Evolutionary conservation across 2,113 vertebrate genomes (phyloP), one percentile per base, ranked within the genome.

Genomic region (Camarhynchus parvulus): DNA sequence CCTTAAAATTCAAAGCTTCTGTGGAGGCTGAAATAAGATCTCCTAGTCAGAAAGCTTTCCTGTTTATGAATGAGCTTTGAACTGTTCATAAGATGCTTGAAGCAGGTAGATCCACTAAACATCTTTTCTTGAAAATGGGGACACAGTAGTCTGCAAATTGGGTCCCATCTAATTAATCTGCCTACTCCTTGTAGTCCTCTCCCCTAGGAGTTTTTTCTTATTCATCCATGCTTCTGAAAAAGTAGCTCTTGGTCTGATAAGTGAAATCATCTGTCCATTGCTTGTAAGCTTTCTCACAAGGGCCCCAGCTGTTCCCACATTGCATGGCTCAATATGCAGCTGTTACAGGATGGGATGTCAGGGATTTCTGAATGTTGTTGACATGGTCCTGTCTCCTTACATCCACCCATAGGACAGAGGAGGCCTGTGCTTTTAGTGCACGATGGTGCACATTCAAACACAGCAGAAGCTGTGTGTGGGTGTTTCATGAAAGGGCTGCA

Each of bases 331-430:
- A 79, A 22, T 33, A 15, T 7, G 55, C 13, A 28, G 33, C 47
- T 28, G 3, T 68, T 50, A 5, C 0, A 41, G 1, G 0, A 13
- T n/a, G 20, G 14, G 47, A 10, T 62, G 18, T 78, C n/a, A 62
- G 37, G 67, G 61, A 13, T 33, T 28, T 63, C 22, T 50, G 58
- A 33, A 7, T 15, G 28, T 31, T 46, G 55, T 58, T 56, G 50
- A 4, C 0, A 2, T 35, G 41, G 62, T 67, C 42, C 23, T 61
- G 58, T n/a, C 33, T 59, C 44, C 52, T 63, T 20, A 18, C 11
- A 37, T 21, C 11, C 5, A 5, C n/a, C 61, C 9, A 0, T 1
- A 5, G 10, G n/a, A 15, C 62, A 46, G 42, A 17, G 42, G 28
- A 70, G 50, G 28, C 37, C 31, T 66, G 16, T 64, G 53, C 23